Conservation (phyloP, 2,797 vertebrate genomes). For the Sciurus vulgaris region DNA sequence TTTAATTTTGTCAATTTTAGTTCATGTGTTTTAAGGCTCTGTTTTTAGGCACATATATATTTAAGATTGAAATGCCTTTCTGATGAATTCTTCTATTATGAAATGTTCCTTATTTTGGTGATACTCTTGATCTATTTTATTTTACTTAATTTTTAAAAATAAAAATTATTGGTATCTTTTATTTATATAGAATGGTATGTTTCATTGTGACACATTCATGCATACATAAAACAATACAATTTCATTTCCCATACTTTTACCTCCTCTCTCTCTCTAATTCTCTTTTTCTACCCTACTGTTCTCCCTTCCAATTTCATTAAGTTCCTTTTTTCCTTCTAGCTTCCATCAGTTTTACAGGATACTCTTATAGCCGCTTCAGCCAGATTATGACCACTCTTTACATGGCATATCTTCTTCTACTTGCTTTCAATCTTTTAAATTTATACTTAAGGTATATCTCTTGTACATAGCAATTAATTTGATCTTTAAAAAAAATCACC, state of each 20-base stretch:
- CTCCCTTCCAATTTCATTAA: too few relatives aligned
- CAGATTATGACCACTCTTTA: neutral
- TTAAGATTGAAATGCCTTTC: neutral
- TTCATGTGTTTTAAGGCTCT: neutral
- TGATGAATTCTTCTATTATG: neutral
- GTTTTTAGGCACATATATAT: neutral
- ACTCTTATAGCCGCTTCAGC: neutral
- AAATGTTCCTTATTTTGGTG: slow-evolving; percentile 15
- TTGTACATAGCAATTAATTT: neutral
- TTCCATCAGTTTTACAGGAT: slow-evolving; percentile 12
- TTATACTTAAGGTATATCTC: neutral
- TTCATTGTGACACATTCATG: too few relatives aligned
- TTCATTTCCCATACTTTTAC: too few relatives aligned
- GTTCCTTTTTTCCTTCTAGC: too few relatives aligned
- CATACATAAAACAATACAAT: too few relatives aligned
- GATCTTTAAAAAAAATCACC: neutral
- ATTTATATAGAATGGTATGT: too few relatives aligned
- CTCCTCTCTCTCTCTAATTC: too few relatives aligned
- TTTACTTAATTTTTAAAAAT: neutral
- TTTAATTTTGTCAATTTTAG: slow-evolving; percentile 56
- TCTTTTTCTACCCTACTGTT: too few relatives aligned
- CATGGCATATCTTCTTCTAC: neutral
- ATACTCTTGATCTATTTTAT: slow-evolving; percentile 19
- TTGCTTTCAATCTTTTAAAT: slow-evolving; percentile 21
- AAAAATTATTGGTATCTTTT: too few relatives aligned